Conservation (phyloP, 1,140 invertebrate species). For the Penaeus indicus region DNA sequence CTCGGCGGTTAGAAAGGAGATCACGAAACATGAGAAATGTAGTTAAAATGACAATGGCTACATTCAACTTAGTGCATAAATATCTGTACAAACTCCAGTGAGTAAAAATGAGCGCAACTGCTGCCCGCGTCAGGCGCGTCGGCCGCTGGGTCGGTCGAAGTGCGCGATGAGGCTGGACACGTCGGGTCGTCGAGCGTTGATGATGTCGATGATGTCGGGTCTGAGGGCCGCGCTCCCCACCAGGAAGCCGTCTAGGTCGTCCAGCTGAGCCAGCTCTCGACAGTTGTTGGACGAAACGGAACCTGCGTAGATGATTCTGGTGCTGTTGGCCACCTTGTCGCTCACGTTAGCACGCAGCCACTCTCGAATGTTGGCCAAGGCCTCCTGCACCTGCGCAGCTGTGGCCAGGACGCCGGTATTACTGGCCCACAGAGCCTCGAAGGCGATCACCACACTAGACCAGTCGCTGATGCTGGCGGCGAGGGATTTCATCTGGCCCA, state of each 20-base stretch:
- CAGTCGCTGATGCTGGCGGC: slow-evolving; percentile 72
- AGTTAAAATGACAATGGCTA: too few species aligned
- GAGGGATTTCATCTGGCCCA: slow-evolving; percentile 73
- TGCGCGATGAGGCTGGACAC: too few species aligned
- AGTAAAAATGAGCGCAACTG: too few species aligned
- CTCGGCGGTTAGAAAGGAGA: too few species aligned
- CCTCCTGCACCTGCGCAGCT: slow-evolving; percentile 74
- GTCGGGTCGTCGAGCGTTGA: too few species aligned
- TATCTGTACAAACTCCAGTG: too few species aligned
- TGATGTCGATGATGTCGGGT: slow-evolving; percentile 97
- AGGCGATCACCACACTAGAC: slow-evolving; percentile 63
- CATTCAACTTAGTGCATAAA: too few species aligned
- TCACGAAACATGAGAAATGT: too few species aligned
- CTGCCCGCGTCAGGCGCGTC: too few species aligned
- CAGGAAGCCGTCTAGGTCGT: slow-evolving; percentile 98
- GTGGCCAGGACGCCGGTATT: slow-evolving; percentile 95
- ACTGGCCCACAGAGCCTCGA: slow-evolving; percentile 55
- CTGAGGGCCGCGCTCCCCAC: slow-evolving; percentile 97
- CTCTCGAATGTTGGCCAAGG: slow-evolving; percentile 83
- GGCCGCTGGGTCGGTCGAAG: too few species aligned
- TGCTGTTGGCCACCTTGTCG: slow-evolving; percentile 77
- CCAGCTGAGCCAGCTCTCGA: slow-evolving; percentile 87
- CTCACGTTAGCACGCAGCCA: slow-evolving; percentile 89
- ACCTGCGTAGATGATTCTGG: slow-evolving; percentile 97
- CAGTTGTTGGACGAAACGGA: slow-evolving; percentile 94